phyloP scores from a whole-genome alignment of 1,140 invertebrate genomes.

The Polyergus mexicanus region DNA sequence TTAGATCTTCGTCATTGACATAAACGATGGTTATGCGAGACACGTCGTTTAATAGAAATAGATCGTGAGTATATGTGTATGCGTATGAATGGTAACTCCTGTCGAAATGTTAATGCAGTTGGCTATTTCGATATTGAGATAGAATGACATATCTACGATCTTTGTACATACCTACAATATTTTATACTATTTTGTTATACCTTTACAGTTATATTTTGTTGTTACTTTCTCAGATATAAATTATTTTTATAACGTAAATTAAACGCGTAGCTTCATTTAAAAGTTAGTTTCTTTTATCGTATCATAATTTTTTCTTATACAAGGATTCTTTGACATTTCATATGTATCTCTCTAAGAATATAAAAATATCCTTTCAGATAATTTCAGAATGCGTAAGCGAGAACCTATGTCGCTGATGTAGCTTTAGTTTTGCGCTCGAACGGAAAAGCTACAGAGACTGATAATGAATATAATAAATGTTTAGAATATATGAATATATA shows the following conservation, averaged over 20 bases:
- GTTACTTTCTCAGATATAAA: neutral
- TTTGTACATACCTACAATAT: neutral
- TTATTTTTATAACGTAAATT: constrained; percentile 2
- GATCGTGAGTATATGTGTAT: neutral
- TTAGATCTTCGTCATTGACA: constrained; percentile 46
- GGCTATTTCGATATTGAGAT: constrained; percentile 14
- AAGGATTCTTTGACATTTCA: neutral
- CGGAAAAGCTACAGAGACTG: constrained; percentile 15
- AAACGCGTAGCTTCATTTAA: neutral
- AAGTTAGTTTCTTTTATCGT: neutral
- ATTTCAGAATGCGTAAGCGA: constrained; percentile 58
- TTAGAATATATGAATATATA: constrained; percentile 7
- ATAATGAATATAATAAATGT: neutral
- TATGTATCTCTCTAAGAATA: neutral
- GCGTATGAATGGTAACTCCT: neutral
- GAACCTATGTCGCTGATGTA: neutral
- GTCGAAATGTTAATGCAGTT: constrained; percentile 28
- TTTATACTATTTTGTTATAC: neutral
- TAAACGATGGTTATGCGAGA: constrained; percentile 36
- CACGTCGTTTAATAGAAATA: constrained; percentile 47
- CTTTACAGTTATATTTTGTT: neutral
- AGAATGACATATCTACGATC: constrained; percentile 16
- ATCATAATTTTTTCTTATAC: neutral
- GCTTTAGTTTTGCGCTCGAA: constrained; percentile 29
- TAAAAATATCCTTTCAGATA: neutral